Base-by-base conservation (phyloP, 2,888 invertebrate species). In the Ctenicera cuprea region DNA sequence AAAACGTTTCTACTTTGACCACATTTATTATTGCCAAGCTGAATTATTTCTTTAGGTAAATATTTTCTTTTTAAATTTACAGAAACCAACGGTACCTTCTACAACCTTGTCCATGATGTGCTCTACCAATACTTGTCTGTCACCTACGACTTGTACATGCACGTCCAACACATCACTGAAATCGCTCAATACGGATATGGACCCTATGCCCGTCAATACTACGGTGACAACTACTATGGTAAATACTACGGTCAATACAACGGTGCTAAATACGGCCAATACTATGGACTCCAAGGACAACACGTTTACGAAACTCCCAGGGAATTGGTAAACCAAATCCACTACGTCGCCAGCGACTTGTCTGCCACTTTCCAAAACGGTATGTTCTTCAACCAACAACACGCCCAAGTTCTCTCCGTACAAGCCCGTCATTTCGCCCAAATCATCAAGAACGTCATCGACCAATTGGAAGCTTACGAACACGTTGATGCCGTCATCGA, bases 291-390 rank as follows among this genome's bases (percentile, higher is more conserved):
- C 26, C 26, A 26, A 26, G 26, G 26, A 26, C 26, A 26, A 26
- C 26, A 68, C 7, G 45, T 73, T 16, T 68, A 63, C 4, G 26
- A 68, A 63, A 62, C 54, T 30, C 67, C 68, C 3, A 20, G 52
- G 7, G 73, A 73, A 63, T 30, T 68, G n/a, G 68, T 57, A 0
- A 63, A 68, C 11, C 63, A 57, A 54, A 63, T 68, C n/a, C 52
- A 68, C 54, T n/a, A 63, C 16, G 63, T 73, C n/a, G 41, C 63
- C 16, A 37, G 57, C 9, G 59, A 41, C 33, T n/a, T 66, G 20
- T 18, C 38, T 12, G 26, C 33, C 22, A 30, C 66, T 11, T 50
- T 72, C 12, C 41, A 30, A 11, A 54, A 65, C 14, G 22, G 26
- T 26, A 41, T 61, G 11, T 33, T 66, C 12, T 41, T 50, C 33